Evolutionary conservation across 2,113 vertebrate genomes (phyloP).

Genomic region (Nothoprocta pentlandii): DNA sequence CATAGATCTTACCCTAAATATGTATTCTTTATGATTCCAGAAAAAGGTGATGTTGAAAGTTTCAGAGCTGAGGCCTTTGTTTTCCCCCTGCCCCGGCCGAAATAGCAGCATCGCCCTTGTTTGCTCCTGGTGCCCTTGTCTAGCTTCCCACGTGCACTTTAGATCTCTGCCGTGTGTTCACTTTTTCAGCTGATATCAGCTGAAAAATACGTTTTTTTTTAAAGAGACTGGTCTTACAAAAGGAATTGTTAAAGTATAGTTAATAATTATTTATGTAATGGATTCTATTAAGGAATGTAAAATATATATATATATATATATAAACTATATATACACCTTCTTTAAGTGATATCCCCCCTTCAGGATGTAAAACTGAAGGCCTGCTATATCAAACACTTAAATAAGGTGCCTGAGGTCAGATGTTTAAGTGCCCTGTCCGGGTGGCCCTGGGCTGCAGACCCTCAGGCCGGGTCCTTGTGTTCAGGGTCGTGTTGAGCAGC

Average conservation of each 20-base stretch:
- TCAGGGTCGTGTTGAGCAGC: background rate
- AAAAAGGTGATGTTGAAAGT: slow-evolving; percentile 18
- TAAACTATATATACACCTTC: background rate
- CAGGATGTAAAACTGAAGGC: slow-evolving; percentile 24
- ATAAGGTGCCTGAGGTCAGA: background rate
- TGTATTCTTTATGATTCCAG: background rate
- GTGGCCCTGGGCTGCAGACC: background rate
- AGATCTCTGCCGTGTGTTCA: slow-evolving; percentile 14
- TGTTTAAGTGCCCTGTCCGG: background rate
- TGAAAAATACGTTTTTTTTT: background rate
- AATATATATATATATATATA: background rate
- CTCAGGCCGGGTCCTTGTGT: background rate
- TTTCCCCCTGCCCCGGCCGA: background rate
- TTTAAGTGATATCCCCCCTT: background rate
- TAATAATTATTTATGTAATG: slow-evolving; percentile 44
- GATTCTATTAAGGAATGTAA: slow-evolving; percentile 44
- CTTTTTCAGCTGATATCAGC: background rate
- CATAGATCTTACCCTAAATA: slow-evolving; percentile 39
- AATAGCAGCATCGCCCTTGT: background rate
- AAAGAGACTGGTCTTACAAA: background rate
- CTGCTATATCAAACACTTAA: background rate
- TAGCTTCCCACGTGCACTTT: background rate
- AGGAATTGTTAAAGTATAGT: slow-evolving; percentile 5
- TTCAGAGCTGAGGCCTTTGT: background rate
- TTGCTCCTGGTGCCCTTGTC: background rate